phyloP scores from a whole-genome alignment of 2,113 vertebrate genomes.

The Myiozetetes cayanensis region DNA sequence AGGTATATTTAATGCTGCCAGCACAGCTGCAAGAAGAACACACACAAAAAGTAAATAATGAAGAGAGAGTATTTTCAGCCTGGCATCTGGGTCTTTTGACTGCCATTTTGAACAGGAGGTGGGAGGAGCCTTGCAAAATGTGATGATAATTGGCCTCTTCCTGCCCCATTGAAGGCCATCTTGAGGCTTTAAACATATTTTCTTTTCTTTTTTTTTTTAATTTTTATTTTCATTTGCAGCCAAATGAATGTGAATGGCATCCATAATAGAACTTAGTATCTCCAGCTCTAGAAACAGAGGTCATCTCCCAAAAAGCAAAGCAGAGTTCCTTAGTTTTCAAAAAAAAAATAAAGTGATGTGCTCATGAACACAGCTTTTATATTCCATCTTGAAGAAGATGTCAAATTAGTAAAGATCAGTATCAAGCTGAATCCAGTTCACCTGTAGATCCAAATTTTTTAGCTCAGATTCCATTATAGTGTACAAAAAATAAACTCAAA shows the following conservation, averaged over 20 bases:
- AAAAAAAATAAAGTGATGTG: accelerated
- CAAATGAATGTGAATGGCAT: background rate
- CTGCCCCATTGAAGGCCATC: background rate
- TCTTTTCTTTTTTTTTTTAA: background rate
- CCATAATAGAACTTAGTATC: background rate
- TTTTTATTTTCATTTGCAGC: background rate
- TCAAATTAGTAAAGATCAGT: background rate
- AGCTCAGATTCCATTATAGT: background rate
- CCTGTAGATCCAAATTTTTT: background rate
- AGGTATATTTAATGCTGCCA: conserved; percentile 36
- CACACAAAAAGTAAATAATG: conserved; percentile 20
- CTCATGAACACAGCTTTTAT: background rate
- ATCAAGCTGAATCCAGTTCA: background rate
- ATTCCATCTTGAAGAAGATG: background rate
- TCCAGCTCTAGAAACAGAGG: background rate
- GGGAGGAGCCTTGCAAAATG: conserved; percentile 26
- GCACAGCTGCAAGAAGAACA: conserved; percentile 50
- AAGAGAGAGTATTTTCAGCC: conserved; percentile 42
- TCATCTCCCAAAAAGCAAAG: background rate
- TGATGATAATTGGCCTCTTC: background rate
- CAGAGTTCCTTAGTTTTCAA: background rate
- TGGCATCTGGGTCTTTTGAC: conserved; percentile 48
- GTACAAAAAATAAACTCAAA: background rate
- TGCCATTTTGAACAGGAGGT: background rate
- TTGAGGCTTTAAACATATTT: background rate